A percentile compares a stretch with the other conserved stretches of the same genome.
These are phyloP conservation scores for Drosophila affinis DNA, from an alignment of 2,888 invertebrate species.

Conservation along the genomic window DNA sequence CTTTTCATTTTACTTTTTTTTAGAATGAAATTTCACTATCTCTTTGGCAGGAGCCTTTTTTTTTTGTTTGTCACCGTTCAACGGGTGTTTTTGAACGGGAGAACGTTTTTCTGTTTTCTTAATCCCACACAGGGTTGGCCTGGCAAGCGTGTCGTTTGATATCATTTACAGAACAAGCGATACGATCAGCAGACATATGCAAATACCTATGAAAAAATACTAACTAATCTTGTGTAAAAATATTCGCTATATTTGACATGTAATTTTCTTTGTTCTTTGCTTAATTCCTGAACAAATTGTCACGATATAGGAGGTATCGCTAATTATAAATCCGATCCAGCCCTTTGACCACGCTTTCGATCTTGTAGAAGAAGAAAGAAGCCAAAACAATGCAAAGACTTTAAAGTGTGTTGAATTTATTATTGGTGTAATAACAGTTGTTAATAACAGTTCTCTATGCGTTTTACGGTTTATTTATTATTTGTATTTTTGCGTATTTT, in stretches of 20 bases:
- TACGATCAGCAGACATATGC: neutral
- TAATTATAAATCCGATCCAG: neutral
- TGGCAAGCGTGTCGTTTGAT: neutral
- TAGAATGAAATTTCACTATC: too few species aligned
- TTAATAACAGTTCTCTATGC: neutral
- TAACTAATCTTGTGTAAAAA: neutral
- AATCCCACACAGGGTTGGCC: neutral
- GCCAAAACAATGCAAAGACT: neutral
- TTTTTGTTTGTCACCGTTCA: neutral
- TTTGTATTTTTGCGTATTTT: neutral
- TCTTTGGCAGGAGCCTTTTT: neutral
- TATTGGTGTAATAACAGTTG: too few species aligned
- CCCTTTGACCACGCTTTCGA: neutral
- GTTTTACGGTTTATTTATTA: neutral
- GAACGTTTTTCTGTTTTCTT: neutral
- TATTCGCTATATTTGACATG: rapidly evolving
- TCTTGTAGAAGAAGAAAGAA: neutral
- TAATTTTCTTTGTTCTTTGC: neutral
- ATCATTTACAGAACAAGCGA: neutral
- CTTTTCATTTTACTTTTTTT: slow-evolving; percentile 6
- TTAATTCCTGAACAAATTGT: neutral
- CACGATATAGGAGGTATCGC: neutral
- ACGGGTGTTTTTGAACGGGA: too few species aligned
- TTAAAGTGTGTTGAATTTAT: neutral
- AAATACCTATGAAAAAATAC: neutral